Conservation (phyloP, 92 coral and sea anemone genomes). For the Porites evermanni region DNA sequence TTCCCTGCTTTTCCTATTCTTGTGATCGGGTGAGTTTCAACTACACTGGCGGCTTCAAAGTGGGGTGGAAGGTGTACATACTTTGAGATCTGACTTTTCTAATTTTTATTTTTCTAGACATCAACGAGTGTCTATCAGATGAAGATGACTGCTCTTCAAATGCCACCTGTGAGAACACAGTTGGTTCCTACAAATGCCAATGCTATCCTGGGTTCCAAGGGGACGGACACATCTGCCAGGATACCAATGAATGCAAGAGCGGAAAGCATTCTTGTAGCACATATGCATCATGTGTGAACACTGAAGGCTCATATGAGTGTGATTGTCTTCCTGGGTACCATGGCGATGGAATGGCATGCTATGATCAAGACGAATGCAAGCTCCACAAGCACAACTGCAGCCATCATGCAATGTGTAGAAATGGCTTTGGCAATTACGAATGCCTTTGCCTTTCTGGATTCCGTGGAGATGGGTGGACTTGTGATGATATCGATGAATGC, state of each 20-base stretch:
- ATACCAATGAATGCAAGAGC: background rate
- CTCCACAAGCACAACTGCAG: background rate
- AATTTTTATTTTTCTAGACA: background rate
- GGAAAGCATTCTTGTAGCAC: background rate
- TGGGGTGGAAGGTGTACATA: background rate
- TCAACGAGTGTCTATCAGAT: background rate
- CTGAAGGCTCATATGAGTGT: conserved; percentile 12
- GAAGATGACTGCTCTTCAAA: background rate
- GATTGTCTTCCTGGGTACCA: background rate
- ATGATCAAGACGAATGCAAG: conserved; percentile 21
- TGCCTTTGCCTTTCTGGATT: conserved; percentile 18
- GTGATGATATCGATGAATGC: background rate
- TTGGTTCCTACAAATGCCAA: background rate
- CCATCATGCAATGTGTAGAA: conserved; percentile 7
- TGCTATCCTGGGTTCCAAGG: conserved; percentile 5
- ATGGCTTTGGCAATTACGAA: conserved; percentile 6
- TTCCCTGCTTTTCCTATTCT: too few relatives aligned
- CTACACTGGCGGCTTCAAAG: background rate
- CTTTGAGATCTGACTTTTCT: background rate
- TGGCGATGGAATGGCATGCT: conserved; percentile 6
- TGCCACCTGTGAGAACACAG: background rate
- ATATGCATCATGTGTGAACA: background rate
- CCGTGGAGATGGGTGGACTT: background rate
- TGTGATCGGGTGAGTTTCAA: background rate
- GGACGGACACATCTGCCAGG: background rate